Base-by-base conservation (phyloP, 2,797 vertebrate species). In the Zenarchopterus dispar region DNA sequence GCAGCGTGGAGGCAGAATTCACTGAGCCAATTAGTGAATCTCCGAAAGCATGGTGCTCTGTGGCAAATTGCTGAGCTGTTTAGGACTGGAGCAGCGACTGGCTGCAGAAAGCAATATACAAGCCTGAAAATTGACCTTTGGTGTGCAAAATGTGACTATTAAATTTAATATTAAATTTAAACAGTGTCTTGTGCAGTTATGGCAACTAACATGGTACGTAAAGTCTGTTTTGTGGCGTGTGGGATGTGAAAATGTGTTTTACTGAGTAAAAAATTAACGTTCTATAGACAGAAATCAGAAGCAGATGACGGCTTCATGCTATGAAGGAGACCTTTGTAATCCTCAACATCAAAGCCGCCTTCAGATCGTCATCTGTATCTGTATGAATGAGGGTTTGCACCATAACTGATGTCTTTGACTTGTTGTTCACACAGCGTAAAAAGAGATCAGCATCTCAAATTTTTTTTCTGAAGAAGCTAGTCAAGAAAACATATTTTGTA, bases 11-110 rank as follows among this genome's bases (percentile, higher is more conserved):
- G 73, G 70, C 57, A 62, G 74, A 87, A 84, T 80, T 78, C 66
- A 75, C 74, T 51, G 44, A 81, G 63, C 78, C 70, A 89, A 84
- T 91, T 84, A 81, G 70, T 43, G 64, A 53, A 70, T 68, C 60
- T 73, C 66, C 45, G 71, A 78, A 73, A 82, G 70, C 54, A 18
- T 33, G 58, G 73, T 41, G 57, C 46, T 59, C 55, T 5, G 10
- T 36, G 18, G 73, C 48, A 81, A 82, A 78, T 15, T 67, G 77
- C 83, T 86, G 79, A 80, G 82, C 59, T 70, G 15, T 47, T 50
- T 66, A 67, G 26, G 42, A 42, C 41, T 44, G 55, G 59, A 41
- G 51, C 66, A 55, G 49, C 52, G 63, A 62, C 63, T 62, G 61
- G 63, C 74, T 59, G 55, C 56, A n/a, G 39, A 73, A 58, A 74